Base-by-base conservation (phyloP, 2,113 vertebrate genomes). In the Globicephala melas region DNA sequence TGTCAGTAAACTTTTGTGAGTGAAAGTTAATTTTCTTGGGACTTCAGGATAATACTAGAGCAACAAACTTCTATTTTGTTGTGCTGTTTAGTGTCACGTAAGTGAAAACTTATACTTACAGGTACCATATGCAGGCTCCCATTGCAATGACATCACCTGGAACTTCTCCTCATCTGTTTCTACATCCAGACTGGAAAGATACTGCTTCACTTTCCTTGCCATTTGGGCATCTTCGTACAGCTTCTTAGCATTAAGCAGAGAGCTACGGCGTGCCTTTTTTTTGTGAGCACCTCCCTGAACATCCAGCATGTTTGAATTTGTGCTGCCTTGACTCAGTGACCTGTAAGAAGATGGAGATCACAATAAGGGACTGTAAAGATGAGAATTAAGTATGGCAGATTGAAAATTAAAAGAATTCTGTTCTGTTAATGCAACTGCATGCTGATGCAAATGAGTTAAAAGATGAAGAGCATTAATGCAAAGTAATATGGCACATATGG, bases 161-260 rank as follows among this genome's bases (percentile, higher is more conserved):
- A 99, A 99, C 84, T 99, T 99, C 41, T 99, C 99, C 91, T 99
- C 99, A 0, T 99, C 99, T 0, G 98, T 98, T 98, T 99, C 99
- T 58, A 99, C 99, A 0, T 97, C 98, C 91, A 99, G 98, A 98
- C 99, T 99, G 70, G 99, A 99, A 80, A 99, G 98, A 98, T 99
- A 99, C 96, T 99, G 99, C 98, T 99, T 99, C 91, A 99, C 99
- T 98, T 99, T 99, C 63, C 99, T 98, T 0, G 99, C 99, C 99
- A 99, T 99, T 97, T 99, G 99, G 1, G 99, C 99, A 33, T 99
- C 99, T 97, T 99, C 99, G 0, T 99, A 99, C 2, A 99, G 98
- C 97, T 99, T 99, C 98, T 99, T 99, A 81, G 99, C 99, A 0
- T 99, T 99, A 15, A 99, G 99, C 0, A 99, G 99, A 0, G 99